Percentiles rank a stretch among this genome's conserved stretches.
phyloP scores from a whole-genome alignment of 35 echinoderm and acorn worm genomes.

The Anneissia japonica region DNA sequence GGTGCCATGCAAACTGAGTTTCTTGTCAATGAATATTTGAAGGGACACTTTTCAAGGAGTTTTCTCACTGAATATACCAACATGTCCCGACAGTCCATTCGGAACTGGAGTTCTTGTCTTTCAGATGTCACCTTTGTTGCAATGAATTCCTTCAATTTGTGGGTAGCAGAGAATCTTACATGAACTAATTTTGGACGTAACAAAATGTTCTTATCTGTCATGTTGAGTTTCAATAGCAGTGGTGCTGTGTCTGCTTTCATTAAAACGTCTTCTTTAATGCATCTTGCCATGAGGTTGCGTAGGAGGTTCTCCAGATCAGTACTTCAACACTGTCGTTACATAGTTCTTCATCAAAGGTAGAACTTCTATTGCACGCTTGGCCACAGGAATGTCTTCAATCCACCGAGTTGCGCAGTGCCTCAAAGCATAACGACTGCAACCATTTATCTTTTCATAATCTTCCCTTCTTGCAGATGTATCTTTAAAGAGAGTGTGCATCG shows the following conservation, averaged over 20 bases:
- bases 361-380: neutral
- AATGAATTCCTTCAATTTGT: neutral
- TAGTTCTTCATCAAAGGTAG: neutral
- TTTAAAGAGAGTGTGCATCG: no score
- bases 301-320: no score
- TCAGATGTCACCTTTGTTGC: neutral
- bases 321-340: neutral
- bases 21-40: neutral
- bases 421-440: neutral
- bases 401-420: conserved; percentile 14
- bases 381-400: neutral
- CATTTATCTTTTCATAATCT: neutral
- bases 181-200: neutral
- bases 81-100: neutral
- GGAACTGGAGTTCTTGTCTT: neutral
- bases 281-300: no score
- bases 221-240: neutral
- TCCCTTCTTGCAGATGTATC: neutral
- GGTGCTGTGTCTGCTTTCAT: neutral
- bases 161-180: neutral
- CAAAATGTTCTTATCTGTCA: neutral
- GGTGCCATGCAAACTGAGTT: neutral
- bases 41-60: neutral
- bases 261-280: neutral
- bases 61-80: neutral